Evolutionary conservation across 2,113 vertebrate genomes (phyloP).

Genomic region (Condylura cristata): DNA sequence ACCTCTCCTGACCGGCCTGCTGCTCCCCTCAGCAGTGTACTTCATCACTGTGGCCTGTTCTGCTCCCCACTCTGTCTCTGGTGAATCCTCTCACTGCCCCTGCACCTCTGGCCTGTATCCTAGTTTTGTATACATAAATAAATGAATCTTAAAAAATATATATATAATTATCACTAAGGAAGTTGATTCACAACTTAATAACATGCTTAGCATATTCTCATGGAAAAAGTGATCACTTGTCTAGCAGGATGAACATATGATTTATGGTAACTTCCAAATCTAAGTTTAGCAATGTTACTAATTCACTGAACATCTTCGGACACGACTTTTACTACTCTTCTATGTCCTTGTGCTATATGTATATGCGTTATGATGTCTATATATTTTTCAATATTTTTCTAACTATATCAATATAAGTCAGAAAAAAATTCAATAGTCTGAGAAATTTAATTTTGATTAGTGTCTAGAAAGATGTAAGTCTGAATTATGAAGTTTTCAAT

Average conservation of each 20-base stretch:
- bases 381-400: not conserved
- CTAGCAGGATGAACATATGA: not conserved
- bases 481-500: constrained; percentile 9
- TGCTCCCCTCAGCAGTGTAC: too few species aligned
- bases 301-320: not conserved
- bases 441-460: not conserved
- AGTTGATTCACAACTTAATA: constrained; percentile 42
- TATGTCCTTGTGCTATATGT: not conserved
- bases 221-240: constrained; percentile 16
- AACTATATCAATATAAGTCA: not conserved
- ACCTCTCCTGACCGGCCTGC: too few species aligned
- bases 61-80: too few species aligned
- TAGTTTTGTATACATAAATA: too few species aligned
- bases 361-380: not conserved
- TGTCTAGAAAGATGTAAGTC: not conserved
- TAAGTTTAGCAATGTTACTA: not conserved
- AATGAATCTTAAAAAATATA: too few species aligned
- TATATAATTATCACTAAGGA: too few species aligned
- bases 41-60: too few species aligned
- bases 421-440: not conserved
- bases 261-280: constrained; percentile 4
- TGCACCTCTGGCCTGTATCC: too few species aligned
- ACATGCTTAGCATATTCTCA: constrained; percentile 3
- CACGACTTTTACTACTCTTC: not conserved
- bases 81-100: too few species aligned